Conservation (phyloP, 2,888 invertebrate species). For the Pherbina coryleti region DNA sequence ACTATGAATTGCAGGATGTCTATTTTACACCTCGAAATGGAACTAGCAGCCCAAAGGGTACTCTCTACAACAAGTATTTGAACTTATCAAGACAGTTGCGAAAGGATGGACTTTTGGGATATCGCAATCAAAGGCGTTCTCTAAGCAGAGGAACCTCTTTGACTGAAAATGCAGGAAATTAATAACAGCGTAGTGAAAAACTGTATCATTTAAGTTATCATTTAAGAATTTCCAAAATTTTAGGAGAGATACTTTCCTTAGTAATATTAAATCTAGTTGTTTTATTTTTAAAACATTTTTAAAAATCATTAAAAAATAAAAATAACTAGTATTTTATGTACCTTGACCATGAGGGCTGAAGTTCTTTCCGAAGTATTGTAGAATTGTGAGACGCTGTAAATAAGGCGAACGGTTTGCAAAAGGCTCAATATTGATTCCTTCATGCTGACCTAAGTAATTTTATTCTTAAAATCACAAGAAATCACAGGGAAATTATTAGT, state of each 20-base stretch:
- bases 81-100: conserved; percentile 41
- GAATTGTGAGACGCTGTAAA: conserved; percentile 94
- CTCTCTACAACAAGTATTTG: conserved; percentile 50
- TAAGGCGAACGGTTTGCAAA: conserved; percentile 90
- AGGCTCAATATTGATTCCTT: conserved; percentile 89
- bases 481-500: background rate
- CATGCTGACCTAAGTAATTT: conserved; percentile 75
- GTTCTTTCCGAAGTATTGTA: conserved; percentile 97
- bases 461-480: background rate
- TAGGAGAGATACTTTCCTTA: no score
- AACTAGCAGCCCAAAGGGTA: conserved; percentile 44
- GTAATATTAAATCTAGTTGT: no score
- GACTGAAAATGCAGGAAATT: no score
- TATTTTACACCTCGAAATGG: conserved; percentile 46
- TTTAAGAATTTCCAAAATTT: no score
- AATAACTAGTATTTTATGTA: conserved; percentile 60
- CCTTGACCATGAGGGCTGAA: conserved; percentile 96
- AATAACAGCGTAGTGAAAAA: no score
- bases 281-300: background rate
- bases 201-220: no score
- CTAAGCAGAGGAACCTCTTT: no score
- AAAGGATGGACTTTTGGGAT: conserved; percentile 36
- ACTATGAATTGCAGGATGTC: conserved; percentile 37
- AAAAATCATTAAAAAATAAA: background rate
- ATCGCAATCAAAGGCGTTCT: background rate